phyloP scores from a whole-genome alignment of 2,888 invertebrate species.

The Melinopterus prodromus region DNA sequence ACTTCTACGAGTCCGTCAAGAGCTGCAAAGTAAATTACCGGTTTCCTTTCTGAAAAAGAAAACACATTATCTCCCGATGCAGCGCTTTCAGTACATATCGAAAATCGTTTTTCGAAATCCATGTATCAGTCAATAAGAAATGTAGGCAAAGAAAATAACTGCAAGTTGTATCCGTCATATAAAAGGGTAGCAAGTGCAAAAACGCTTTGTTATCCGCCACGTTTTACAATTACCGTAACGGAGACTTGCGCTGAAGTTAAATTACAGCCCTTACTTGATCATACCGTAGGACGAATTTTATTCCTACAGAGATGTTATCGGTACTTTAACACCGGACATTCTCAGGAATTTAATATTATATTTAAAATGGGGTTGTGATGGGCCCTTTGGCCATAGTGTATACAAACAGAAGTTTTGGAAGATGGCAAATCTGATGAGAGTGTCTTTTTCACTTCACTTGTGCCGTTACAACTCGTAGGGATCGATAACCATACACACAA shows the following conservation, averaged over 20 bases:
- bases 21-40: neutral
- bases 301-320: no score
- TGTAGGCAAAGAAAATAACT: neutral
- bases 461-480: slow-evolving; percentile 20
- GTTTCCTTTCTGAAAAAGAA: neutral
- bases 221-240: neutral
- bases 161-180: slow-evolving; percentile 13
- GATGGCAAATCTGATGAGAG: slow-evolving; percentile 22
- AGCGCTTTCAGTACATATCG: neutral
- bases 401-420: slow-evolving; percentile 36
- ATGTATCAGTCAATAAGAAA: neutral
- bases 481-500: slow-evolving; percentile 17
- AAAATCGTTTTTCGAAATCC: neutral
- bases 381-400: slow-evolving; percentile 18
- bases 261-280: slow-evolving; percentile 19
- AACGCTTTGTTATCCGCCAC: slow-evolving; percentile 13
- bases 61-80: neutral
- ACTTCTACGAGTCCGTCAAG: neutral
- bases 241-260: slow-evolving; percentile 13
- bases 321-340: no score
- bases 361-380: slow-evolving; percentile 21
- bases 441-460: slow-evolving; percentile 15
- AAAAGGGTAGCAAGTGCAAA: slow-evolving; percentile 14
- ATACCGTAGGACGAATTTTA: slow-evolving; percentile 16
- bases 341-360: no score